Conservation (phyloP, 2,113 vertebrate species). For the Jaculus jaculus region DNA sequence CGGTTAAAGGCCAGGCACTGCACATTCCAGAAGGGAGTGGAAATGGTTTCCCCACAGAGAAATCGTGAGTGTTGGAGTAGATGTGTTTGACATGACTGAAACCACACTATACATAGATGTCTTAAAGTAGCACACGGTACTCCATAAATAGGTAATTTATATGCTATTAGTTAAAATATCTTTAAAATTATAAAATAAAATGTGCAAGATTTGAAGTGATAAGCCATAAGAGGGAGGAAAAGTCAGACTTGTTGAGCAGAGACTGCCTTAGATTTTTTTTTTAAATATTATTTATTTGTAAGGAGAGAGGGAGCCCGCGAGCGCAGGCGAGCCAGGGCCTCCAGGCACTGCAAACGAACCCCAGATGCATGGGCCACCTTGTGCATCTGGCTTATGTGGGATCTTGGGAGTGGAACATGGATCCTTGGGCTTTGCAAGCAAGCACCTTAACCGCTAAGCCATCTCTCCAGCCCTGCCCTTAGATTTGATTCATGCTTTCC, state of each 20-base stretch:
- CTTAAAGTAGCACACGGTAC: neutral
- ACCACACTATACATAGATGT: neutral
- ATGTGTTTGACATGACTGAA: neutral
- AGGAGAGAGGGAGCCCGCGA: too few relatives aligned
- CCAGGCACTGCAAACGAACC: too few relatives aligned
- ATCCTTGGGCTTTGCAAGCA: too few relatives aligned
- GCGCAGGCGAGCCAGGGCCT: too few relatives aligned
- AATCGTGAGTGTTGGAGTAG: neutral
- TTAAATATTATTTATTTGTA: too few relatives aligned
- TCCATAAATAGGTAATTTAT: neutral
- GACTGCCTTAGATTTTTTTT: too few relatives aligned
- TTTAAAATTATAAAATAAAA: neutral
- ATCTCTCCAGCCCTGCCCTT: neutral
- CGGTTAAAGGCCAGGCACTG: fast-evolving
- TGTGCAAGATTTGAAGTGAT: neutral
- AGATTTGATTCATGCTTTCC: neutral
- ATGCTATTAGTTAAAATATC: neutral
- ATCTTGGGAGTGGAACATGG: too few relatives aligned
- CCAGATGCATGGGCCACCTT: too few relatives aligned
- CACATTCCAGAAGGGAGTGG: neutral
- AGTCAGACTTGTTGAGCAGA: neutral
- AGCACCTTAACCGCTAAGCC: too few relatives aligned
- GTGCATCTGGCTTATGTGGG: too few relatives aligned
- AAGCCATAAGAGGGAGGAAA: neutral
- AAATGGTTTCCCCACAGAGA: neutral